Percentiles rank a stretch among this genome's conserved stretches.
Conservation (phyloP, 2,888 invertebrate species). For the Aporophyla nigra region DNA sequence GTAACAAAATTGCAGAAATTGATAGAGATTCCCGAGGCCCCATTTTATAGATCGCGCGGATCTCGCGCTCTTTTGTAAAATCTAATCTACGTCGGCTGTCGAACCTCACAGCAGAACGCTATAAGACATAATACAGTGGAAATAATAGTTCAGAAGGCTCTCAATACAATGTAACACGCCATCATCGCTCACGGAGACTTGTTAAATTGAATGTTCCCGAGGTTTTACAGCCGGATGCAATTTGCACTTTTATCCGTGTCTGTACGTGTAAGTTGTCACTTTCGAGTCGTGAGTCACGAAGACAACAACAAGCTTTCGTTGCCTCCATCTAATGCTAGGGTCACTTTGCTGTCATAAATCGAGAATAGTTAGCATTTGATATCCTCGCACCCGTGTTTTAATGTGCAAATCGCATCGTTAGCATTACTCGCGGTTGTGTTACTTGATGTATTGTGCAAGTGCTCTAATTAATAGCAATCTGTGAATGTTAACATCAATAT, state of each 20-base stretch:
- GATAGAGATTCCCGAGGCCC: too few species aligned
- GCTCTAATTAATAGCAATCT: slow-evolving; percentile 60
- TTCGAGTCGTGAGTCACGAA: slow-evolving; percentile 86
- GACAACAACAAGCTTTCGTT: slow-evolving; percentile 79
- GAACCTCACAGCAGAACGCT: too few species aligned
- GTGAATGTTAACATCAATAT: slow-evolving; percentile 47
- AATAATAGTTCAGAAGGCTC: slow-evolving; percentile 29
- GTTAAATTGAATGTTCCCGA: slow-evolving; percentile 53
- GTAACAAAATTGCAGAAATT: too few species aligned
- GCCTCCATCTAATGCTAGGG: slow-evolving; percentile 72
- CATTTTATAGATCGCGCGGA: too few species aligned
- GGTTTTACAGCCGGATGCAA: slow-evolving; percentile 70
- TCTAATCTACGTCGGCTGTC: too few species aligned
- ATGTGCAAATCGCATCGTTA: slow-evolving; percentile 50
- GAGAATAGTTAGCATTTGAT: slow-evolving; percentile 74
- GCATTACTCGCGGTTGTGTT: slow-evolving; percentile 39
- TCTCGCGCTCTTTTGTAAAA: too few species aligned
- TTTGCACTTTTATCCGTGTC: slow-evolving; percentile 71
- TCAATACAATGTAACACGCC: slow-evolving; percentile 39
- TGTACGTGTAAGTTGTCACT: slow-evolving; percentile 83
- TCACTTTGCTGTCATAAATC: slow-evolving; percentile 77
- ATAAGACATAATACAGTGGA: too few species aligned
- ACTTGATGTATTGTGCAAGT: slow-evolving; percentile 54
- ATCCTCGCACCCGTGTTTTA: slow-evolving; percentile 67
- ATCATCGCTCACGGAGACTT: slow-evolving; percentile 42